Evolutionary conservation across 2,113 vertebrate species (phyloP).

Genomic region (Telmatochromis brachygnathus): DNA sequence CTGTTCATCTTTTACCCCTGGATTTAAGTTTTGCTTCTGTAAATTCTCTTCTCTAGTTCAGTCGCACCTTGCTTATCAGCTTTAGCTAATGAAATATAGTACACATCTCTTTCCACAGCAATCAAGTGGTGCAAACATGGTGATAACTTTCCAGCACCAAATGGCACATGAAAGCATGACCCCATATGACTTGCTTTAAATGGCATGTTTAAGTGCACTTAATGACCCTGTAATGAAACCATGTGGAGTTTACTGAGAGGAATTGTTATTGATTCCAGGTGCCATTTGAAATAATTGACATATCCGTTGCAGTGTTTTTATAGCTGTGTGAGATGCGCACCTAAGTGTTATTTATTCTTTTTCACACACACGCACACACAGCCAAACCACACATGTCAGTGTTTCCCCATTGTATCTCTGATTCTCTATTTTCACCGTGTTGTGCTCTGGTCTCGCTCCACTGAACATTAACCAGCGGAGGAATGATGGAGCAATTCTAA

Average conservation of each 20-base stretch:
- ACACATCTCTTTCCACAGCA: background rate
- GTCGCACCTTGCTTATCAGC: background rate
- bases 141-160: background rate
- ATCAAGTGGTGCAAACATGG: background rate
- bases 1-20: background rate
- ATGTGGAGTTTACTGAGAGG: background rate
- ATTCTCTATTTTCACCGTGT: conserved; percentile 22
- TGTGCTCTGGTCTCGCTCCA: conserved; percentile 37
- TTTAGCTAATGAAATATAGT: background rate
- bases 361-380: background rate
- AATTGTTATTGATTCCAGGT: background rate
- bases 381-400: background rate
- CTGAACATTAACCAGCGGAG: conserved; percentile 38
- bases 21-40: background rate
- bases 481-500: conserved; percentile 45
- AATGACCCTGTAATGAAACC: background rate
- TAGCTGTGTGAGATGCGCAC: background rate
- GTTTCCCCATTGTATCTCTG: conserved; percentile 11
- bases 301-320: background rate
- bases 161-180: background rate
- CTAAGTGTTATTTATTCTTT: background rate
- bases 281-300: background rate
- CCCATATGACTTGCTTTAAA: background rate
- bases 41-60: background rate
- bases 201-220: background rate